phyloP scores from a whole-genome alignment of 2,113 vertebrate species.

The Hipposideros armiger region DNA sequence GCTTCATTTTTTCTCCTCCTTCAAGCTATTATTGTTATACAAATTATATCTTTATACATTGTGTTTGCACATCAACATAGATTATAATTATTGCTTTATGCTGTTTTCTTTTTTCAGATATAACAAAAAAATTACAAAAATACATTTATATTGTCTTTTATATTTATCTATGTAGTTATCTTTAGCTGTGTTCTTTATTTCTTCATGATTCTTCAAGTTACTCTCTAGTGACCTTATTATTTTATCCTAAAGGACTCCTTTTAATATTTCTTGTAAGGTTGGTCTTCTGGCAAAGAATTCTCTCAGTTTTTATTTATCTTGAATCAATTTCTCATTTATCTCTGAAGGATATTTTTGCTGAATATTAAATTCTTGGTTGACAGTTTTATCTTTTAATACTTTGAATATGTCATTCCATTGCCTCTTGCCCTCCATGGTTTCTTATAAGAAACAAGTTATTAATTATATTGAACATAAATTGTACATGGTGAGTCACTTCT shows the following conservation, averaged over 20 bases:
- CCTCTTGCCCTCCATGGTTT: background rate
- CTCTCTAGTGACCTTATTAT: background rate
- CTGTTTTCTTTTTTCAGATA: background rate
- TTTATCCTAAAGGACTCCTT: background rate
- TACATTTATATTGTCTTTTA: background rate
- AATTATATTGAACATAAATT: background rate
- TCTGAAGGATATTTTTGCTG: background rate
- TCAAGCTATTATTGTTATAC: background rate
- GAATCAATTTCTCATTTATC: background rate
- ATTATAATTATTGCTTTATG: background rate
- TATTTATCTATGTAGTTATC: background rate
- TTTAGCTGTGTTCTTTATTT: background rate
- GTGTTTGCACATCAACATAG: background rate
- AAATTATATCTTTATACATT: background rate
- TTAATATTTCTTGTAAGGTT: background rate
- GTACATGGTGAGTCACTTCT: background rate
- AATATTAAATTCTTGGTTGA: background rate
- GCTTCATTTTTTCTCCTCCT: too few relatives aligned
- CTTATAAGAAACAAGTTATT: background rate
- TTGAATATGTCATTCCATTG: background rate
- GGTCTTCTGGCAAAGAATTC: background rate
- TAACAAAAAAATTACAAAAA: background rate
- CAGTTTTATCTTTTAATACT: background rate
- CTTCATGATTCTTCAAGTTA: background rate
- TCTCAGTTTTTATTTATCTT: background rate